These are phyloP conservation scores for mouse (Mus musculus) DNA, from an alignment of 2,113 vertebrate genomes.

Conservation along the genomic window GRCm39 chr6:3537501-3538000, in stretches of 20 bases:
- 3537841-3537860: too few relatives aligned
- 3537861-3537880: too few relatives aligned
- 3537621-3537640: neutral
- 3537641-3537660: neutral
- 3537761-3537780: neutral
- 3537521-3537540: constrained; percentile 9
- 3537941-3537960: neutral
- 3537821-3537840: too few relatives aligned
- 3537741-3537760: neutral
- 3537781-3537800: constrained; percentile 17
- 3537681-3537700: neutral
- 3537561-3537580: neutral
- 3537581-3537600: constrained; percentile 26
- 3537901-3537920: too few relatives aligned
- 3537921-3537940: neutral
- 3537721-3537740: neutral
- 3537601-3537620: neutral
- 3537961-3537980: neutral
- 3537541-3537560: neutral
- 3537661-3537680: constrained; percentile 19
- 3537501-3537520: neutral
- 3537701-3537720: constrained; percentile 22
- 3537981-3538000: too few relatives aligned
- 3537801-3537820: constrained; percentile 39
- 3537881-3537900: too few relatives aligned